These are phyloP conservation scores for Eriosoma lanigerum DNA, from an alignment of 1,140 invertebrate genomes.

Conservation along the genomic window DNA sequence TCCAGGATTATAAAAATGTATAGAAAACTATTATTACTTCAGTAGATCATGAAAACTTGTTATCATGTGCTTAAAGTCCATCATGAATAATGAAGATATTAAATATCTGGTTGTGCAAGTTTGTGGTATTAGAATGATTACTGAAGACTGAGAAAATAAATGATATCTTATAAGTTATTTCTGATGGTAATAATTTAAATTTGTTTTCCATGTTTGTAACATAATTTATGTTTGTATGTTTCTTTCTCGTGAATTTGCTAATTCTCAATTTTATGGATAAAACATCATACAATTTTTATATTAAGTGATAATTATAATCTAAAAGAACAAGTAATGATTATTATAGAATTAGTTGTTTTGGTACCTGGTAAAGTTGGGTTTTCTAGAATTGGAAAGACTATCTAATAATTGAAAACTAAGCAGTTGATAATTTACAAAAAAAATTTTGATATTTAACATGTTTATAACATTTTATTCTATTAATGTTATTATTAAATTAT, in stretches of 20 bases:
- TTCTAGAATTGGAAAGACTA: conserved; percentile 77
- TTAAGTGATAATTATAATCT: conserved; percentile 60
- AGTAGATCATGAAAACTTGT: conserved; percentile 26
- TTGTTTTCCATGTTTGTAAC: conserved; percentile 90
- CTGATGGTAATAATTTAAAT: conserved; percentile 75
- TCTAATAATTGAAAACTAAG: too few relatives aligned
- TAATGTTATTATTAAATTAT: too few relatives aligned
- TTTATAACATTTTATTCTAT: too few relatives aligned
- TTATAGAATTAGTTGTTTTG: conserved; percentile 77
- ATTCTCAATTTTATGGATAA: conserved; percentile 75
- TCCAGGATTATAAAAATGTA: too few relatives aligned
- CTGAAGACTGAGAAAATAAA: conserved; percentile 67
- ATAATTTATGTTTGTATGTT: conserved; percentile 79
- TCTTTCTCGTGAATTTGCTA: conserved; percentile 70
- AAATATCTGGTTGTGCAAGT: conserved; percentile 73
- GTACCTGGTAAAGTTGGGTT: conserved; percentile 70
- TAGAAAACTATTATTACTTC: too few relatives aligned
- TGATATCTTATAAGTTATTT: conserved; percentile 80
- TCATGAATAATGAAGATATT: conserved; percentile 68
- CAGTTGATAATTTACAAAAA: too few relatives aligned
- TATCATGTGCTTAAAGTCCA: conserved; percentile 61
- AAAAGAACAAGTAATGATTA: conserved; percentile 73
- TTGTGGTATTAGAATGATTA: conserved; percentile 69
- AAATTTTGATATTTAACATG: too few relatives aligned
- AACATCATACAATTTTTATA: conserved; percentile 77